Base-by-base conservation (phyloP, 2,888 invertebrate species). In the Campaea margaritaria region DNA sequence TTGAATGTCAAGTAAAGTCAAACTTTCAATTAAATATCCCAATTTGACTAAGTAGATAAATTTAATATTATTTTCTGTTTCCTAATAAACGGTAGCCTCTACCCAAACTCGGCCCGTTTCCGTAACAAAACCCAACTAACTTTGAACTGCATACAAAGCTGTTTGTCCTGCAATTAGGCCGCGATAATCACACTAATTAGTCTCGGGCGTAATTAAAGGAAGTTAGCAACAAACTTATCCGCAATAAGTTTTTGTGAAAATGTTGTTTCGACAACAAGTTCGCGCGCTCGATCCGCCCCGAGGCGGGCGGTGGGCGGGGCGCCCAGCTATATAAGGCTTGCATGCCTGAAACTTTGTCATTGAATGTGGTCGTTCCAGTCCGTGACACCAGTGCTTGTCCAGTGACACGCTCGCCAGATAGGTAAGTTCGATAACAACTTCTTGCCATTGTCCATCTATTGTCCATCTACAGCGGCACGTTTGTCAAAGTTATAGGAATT, bases 251-350 rank as follows among this genome's bases (percentile, higher is more conserved):
- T 72, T 58, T 43, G 54, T 45, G 31, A 45, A 47, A 59, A 49
- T 78, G 71, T 79, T 78, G 82, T 76, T 64, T 74, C 66, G 73
- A 69, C 74, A 78, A 72, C 69, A 72, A 72, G 76, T 74, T 74
- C 62, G 64, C 68, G 67, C 69, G 64, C 59, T 58, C 78, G 81
- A 69, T 78, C 85, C 89, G 86, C 87, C 88, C 81, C 68, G 66
- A 73, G 83, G 86, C 86, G 85, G 86, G 75, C 78, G 79, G 81
- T 88, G 83, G 91, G 91, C 91, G 91, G 89, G 75, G 86, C 88
- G 82, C 76, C 65, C 69, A 50, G 68, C 85, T 91, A 91, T 91
- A 91, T 89, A 91, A 91, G 86, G 80, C 73, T 71, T 74, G 87
- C 84, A 81, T 74, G 82, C 76, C 81, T 82, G 75, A 81, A 87